A percentile compares a stretch with the other conserved stretches of the same genome.
phyloP scores from a whole-genome alignment of 2,888 invertebrate genomes.

The Elaeidobius kamerunicus region DNA sequence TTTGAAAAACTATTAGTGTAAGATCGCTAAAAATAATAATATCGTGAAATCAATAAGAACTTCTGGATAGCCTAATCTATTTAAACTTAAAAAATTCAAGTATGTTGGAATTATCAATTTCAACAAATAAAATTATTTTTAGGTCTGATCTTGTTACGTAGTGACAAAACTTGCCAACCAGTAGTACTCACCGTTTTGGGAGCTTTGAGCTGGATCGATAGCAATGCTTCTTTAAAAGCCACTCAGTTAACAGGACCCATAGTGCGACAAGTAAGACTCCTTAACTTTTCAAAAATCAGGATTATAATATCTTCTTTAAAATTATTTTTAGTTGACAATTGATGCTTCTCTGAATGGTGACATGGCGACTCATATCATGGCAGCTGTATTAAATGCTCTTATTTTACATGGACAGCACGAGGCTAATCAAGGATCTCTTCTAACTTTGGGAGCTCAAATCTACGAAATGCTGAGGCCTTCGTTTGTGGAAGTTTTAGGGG shows the following conservation, averaged over 20 bases:
- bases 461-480: slow-evolving; percentile 79
- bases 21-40: too few species aligned
- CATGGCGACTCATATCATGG: slow-evolving; percentile 71
- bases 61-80: background rate
- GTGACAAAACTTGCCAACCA: slow-evolving; percentile 62
- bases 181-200: slow-evolving; percentile 62
- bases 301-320: too few species aligned
- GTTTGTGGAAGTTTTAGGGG: slow-evolving; percentile 65
- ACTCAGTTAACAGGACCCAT: slow-evolving; percentile 57
- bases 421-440: slow-evolving; percentile 75
- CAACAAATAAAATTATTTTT: too few species aligned
- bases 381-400: slow-evolving; percentile 67
- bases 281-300: too few species aligned
- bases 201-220: slow-evolving; percentile 84
- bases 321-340: slow-evolving; percentile 22
- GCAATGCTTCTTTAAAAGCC: slow-evolving; percentile 77
- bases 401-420: slow-evolving; percentile 89
- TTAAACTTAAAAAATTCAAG: too few species aligned
- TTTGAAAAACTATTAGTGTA: too few species aligned
- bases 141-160: slow-evolving; percentile 66
- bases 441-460: slow-evolving; percentile 78
- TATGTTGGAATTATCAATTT: too few species aligned
- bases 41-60: too few species aligned
- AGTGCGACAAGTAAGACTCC: slow-evolving; percentile 35
- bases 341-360: slow-evolving; percentile 57